Percentiles rank a stretch among this genome's conserved stretches.
phyloP scores from a whole-genome alignment of 2,797 vertebrate species.

The Melanogrammus aeglefinus region DNA sequence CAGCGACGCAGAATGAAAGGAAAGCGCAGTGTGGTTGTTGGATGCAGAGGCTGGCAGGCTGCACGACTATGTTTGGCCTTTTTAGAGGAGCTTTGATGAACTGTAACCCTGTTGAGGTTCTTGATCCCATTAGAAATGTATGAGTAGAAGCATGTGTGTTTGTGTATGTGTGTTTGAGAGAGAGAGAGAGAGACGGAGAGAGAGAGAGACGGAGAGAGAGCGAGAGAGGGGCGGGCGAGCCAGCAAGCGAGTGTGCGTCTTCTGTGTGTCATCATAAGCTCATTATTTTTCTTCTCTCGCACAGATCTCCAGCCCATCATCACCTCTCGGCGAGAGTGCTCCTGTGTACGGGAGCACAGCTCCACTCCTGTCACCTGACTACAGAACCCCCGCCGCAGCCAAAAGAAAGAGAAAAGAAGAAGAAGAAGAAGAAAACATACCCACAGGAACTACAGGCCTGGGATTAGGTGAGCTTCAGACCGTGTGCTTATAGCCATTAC shows the following conservation, averaged over 20 bases:
- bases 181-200: neutral
- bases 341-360: conserved; percentile 43
- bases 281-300: conserved; percentile 79
- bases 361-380: conserved; percentile 56
- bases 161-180: conserved; percentile 11
- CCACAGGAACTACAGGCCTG: conserved; percentile 44
- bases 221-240: neutral
- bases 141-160: conserved; percentile 20
- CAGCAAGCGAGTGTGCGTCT: conserved; percentile 43
- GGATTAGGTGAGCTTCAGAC: conserved; percentile 63
- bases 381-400: conserved; percentile 31
- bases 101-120: conserved; percentile 50
- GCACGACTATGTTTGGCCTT: conserved; percentile 49
- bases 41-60: conserved; percentile 52
- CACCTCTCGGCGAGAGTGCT: conserved; percentile 52
- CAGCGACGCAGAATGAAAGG: conserved; percentile 15
- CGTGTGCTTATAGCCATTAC: conserved; percentile 48
- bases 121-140: conserved; percentile 60
- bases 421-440: neutral
- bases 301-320: conserved; percentile 79
- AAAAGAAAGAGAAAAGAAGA: conserved; percentile 16
- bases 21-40: conserved; percentile 34
- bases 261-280: conserved; percentile 67
- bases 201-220: neutral
- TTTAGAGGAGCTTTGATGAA: conserved; percentile 54